Conservation (phyloP, 2,113 vertebrate genomes). For the Phyllostomus hastatus region DNA sequence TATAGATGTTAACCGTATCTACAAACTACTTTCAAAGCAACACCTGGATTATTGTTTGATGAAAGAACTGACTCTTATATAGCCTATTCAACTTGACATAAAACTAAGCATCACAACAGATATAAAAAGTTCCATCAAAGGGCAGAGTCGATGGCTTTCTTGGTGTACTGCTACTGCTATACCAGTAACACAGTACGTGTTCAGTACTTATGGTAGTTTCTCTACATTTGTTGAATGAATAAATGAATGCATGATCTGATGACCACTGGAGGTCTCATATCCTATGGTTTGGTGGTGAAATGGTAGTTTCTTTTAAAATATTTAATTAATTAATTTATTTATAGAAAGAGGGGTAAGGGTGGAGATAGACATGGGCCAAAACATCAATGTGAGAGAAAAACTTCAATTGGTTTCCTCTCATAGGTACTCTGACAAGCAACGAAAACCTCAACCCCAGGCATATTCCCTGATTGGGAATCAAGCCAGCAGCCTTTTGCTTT, state of each 20-base stretch:
- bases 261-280: not conserved
- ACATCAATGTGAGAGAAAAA: too few species aligned
- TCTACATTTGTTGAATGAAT: not conserved
- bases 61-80: not conserved
- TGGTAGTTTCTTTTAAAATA: not conserved
- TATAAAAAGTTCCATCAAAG: not conserved
- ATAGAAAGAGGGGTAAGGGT: too few species aligned
- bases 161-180: not conserved
- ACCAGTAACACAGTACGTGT: not conserved
- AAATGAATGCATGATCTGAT: not conserved
- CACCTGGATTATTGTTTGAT: not conserved
- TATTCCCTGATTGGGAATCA: too few species aligned
- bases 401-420: too few species aligned
- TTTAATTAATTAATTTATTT: too few species aligned
- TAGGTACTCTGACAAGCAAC: too few species aligned
- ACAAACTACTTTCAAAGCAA: not conserved
- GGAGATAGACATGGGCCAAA: too few species aligned
- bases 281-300: not conserved
- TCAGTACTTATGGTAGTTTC: not conserved
- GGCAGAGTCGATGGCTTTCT: not conserved
- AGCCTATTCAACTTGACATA: not conserved
- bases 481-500: too few species aligned
- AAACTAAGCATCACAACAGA: not conserved
- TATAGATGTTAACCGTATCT: not conserved
- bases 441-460: too few species aligned